Evolutionary conservation across 2,113 vertebrate species (phyloP).

Genomic region (Alces alces): DNA sequence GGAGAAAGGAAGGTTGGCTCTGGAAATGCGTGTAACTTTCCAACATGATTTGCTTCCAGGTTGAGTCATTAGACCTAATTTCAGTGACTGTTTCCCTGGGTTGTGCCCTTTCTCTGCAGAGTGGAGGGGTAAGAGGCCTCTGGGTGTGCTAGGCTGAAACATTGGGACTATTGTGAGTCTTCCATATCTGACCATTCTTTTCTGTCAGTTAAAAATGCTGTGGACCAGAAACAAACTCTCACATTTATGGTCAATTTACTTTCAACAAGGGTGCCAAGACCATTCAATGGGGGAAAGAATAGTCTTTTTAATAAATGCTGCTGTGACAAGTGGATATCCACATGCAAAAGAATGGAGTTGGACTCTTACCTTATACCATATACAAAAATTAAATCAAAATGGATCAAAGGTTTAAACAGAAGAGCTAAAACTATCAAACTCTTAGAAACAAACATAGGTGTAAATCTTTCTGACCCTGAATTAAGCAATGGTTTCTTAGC

Average conservation of each 20-base stretch:
- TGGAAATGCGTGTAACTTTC: conserved; percentile 10
- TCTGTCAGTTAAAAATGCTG: conserved; percentile 35
- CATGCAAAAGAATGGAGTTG: conserved; percentile 10
- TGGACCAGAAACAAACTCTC: conserved; percentile 40
- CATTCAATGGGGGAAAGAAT: background rate
- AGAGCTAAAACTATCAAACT: background rate
- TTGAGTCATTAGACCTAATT: conserved; percentile 31
- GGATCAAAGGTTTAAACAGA: background rate
- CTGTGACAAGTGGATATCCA: conserved; percentile 16
- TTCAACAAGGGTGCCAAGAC: background rate
- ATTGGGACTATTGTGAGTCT: background rate
- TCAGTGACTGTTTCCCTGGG: background rate
- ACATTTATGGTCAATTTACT: conserved; percentile 39
- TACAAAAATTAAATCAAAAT: conserved; percentile 29
- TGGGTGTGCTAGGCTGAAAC: background rate
- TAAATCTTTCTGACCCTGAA: conserved; percentile 42
- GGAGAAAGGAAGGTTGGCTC: conserved; percentile 25
- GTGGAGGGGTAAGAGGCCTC: background rate
- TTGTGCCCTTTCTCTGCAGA: background rate
- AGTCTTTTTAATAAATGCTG: conserved; percentile 27
- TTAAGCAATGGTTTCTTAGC: conserved; percentile 26
- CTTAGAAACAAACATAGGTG: background rate
- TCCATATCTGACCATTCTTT: background rate
- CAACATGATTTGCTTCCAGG: background rate
- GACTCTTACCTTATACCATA: background rate